These are phyloP conservation scores for Lepidostoma basale DNA, from an alignment of 1,140 invertebrate species.

Conservation along the genomic window DNA sequence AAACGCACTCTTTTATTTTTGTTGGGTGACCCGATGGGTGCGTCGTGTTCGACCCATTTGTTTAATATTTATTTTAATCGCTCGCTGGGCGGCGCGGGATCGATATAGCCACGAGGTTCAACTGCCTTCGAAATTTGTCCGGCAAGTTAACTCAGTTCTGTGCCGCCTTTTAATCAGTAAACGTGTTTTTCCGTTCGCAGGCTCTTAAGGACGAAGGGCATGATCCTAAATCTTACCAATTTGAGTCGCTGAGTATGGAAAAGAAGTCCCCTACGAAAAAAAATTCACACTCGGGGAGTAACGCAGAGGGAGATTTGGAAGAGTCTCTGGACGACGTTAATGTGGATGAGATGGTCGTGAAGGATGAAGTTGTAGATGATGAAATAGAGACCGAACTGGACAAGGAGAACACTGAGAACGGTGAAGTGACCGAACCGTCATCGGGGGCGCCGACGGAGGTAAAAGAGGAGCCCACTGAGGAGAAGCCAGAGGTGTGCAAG, in stretches of 20 bases:
- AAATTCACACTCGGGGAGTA: conserved; percentile 50
- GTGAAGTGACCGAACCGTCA: neutral
- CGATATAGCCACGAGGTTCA: no score
- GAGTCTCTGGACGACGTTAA: conserved; percentile 56
- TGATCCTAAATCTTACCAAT: conserved; percentile 76
- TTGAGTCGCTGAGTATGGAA: conserved; percentile 60
- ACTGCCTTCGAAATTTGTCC: no score
- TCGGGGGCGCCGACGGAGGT: conserved; percentile 50
- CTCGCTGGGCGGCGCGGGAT: no score
- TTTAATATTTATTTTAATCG: no score
- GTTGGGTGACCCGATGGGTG: no score
- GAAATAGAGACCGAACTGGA: conserved; percentile 32
- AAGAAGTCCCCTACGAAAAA: conserved; percentile 55
- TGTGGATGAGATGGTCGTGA: conserved; percentile 58
- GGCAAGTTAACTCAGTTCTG: no score
- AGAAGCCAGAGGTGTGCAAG: conserved; percentile 46
- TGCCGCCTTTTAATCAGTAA: neutral
- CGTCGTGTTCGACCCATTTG: no score
- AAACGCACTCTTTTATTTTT: no score
- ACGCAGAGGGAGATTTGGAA: conserved; percentile 43
- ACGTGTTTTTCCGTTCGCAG: conserved; percentile 58
- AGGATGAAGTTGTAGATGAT: conserved; percentile 54
- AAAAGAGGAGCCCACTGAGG: conserved; percentile 35
- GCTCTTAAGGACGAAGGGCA: conserved; percentile 80
- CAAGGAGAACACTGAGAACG: conserved; percentile 7